Evolutionary conservation across 2,888 invertebrate genomes (phyloP), one percentile per base, ranked within the genome.

Genomic region (Suillia variegata): DNA sequence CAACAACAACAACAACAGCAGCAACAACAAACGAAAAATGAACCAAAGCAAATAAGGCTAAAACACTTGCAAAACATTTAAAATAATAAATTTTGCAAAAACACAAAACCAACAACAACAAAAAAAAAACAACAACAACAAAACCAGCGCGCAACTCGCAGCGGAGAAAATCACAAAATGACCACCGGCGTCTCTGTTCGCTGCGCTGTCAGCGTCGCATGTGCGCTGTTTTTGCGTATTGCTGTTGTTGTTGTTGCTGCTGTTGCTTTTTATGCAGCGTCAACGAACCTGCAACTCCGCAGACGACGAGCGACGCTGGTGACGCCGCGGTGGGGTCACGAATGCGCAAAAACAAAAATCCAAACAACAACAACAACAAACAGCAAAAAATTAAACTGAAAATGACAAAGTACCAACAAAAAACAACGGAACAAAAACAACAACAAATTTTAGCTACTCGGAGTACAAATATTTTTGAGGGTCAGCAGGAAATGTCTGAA

Each of bases 281-380:
- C 61, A 61, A 61, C 58, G 61, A 61, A 61, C 61, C 58, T 57
- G 58, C 55, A 58, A 52, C 54, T 58, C 61, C 58, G 52, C 55
- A 58, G 58, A n/a, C n/a, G n/a, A n/a, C n/a, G n/a, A n/a, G n/a
- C n/a, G n/a, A n/a, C n/a, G n/a, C 61, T 61, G 61, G 58, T 58
- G 61, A 52, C 54, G 58, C 61, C 58, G 52, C 55, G 61, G 58
- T 58, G 61, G 61, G 61, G 61, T 58, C 58, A 61, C 26, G 53
- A 61, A 55, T 54, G 55, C 52, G 47, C 55, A 52, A 55, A 59
- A 34, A 49, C 54, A 51, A 49, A 59, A 38, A 42, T 52, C 52
- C 52, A 52, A 54, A 59, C 18, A 34, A 56, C 31, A 34, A 1
- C 42, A 42, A 26, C 8, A 50, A 22, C 12, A 54, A 49, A 54